Percentiles rank a stretch among this genome's conserved stretches.
Evolutionary conservation across 1,140 invertebrate species (phyloP).

Genomic region (Drosophila lowei): DNA sequence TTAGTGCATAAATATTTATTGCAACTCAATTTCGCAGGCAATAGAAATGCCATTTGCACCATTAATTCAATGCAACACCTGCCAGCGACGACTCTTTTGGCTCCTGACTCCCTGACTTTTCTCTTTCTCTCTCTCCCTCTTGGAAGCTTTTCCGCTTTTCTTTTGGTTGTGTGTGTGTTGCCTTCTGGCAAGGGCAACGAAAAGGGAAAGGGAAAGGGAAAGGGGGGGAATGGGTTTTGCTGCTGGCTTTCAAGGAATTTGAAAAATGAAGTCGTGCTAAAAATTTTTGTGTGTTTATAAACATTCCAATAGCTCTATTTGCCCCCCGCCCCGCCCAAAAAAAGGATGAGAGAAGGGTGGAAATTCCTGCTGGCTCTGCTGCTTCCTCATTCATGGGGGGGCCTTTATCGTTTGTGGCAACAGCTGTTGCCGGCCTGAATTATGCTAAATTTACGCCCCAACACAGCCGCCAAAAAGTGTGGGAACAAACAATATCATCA

Average conservation of each 20-base stretch:
- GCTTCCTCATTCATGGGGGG: conserved; percentile 68
- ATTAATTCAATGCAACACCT: conserved; percentile 81
- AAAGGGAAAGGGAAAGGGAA: too few relatives aligned
- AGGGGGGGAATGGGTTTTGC: conserved; percentile 15
- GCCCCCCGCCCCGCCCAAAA: neutral
- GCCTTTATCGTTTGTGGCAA: conserved; percentile 79
- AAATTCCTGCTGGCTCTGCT: conserved; percentile 15
- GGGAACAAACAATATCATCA: conserved; percentile 51
- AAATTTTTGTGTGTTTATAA: conserved; percentile 78
- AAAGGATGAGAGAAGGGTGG: conserved; percentile 28
- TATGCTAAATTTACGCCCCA: conserved; percentile 76
- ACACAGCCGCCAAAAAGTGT: conserved; percentile 48
- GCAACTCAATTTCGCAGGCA: conserved; percentile 80
- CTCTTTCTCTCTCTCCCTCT: conserved; percentile 1
- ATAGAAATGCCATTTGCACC: conserved; percentile 81
- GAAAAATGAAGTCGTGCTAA: conserved; percentile 76
- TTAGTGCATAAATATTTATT: conserved; percentile 81
- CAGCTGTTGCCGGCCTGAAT: conserved; percentile 80
- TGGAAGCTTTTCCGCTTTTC: conserved; percentile 5
- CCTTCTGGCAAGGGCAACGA: too few relatives aligned
- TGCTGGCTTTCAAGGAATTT: conserved; percentile 60
- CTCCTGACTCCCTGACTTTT: conserved; percentile 29
- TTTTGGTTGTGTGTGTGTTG: neutral
- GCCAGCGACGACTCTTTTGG: conserved; percentile 70
- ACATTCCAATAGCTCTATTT: conserved; percentile 69